Percentiles rank a stretch among this genome's conserved stretches.
Evolutionary conservation across 2,113 vertebrate species (phyloP).

Genomic region (Nothocercus julius): DNA sequence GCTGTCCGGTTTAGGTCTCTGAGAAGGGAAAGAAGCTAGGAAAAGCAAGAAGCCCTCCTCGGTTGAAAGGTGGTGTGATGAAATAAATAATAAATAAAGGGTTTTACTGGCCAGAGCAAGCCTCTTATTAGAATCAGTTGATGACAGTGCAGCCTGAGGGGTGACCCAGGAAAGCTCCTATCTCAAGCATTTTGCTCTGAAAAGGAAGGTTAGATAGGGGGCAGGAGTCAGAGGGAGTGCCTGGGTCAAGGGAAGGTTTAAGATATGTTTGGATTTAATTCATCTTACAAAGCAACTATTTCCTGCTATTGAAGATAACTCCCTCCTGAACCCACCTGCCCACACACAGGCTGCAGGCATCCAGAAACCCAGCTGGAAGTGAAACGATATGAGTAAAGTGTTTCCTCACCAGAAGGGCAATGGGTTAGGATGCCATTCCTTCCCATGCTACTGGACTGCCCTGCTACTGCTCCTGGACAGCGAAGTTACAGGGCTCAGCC

Average conservation of each 20-base stretch:
- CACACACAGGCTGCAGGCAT: slow-evolving; percentile 72
- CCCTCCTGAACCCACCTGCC: slow-evolving; percentile 73
- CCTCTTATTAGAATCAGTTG: slow-evolving; percentile 30
- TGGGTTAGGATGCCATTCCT: slow-evolving; percentile 63
- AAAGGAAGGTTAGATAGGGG: slow-evolving; percentile 63
- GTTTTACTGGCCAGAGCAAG: slow-evolving; percentile 37
- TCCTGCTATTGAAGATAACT: slow-evolving; percentile 73
- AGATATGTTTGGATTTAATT: slow-evolving; percentile 73
- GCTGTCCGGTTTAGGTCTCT: background rate
- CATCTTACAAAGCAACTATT: slow-evolving; percentile 73
- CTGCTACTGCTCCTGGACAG: slow-evolving; percentile 24
- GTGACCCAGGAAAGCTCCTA: slow-evolving; percentile 46
- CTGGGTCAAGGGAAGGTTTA: slow-evolving; percentile 71
- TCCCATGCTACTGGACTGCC: slow-evolving; percentile 37
- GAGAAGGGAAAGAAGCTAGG: background rate
- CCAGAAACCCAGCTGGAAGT: slow-evolving; percentile 68
- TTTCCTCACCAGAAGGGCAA: slow-evolving; percentile 66
- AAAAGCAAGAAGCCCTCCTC: background rate
- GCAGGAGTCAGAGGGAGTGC: slow-evolving; percentile 69
- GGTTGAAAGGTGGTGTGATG: slow-evolving; percentile 7
- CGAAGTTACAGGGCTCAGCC: background rate
- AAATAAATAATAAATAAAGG: slow-evolving; percentile 50
- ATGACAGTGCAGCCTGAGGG: slow-evolving; percentile 12
- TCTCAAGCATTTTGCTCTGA: slow-evolving; percentile 47
- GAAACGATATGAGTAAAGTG: slow-evolving; percentile 60